Evolutionary conservation across 1,140 invertebrate genomes (phyloP), one percentile per base, ranked within the genome.

Genomic region (Drosophila lacteicornis): DNA sequence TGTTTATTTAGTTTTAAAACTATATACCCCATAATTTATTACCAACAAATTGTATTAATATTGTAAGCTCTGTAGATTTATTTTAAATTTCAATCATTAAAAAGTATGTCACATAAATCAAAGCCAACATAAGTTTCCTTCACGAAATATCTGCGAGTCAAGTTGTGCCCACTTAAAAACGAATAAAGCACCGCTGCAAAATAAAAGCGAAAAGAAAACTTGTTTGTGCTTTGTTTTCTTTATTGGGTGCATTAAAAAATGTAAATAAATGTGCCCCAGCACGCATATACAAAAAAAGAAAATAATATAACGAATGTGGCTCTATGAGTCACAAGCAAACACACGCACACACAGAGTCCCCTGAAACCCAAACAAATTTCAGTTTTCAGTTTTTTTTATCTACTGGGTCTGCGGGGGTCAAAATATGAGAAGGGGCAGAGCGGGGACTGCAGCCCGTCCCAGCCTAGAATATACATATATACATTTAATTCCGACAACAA

Each of bases 401-500:
- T 74, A 71, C 63, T 49, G 33, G 19, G 33, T 47, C n/a, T 49
- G 61, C 15, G 61, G 27, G 36, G 43, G 50, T 57, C 42, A 19
- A 13, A 25, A 25, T 12, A 5, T 17, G 46, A 19, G 38, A 11
- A 0, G 12, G 47, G 36, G 43, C 22, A 15, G 50, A 6, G 13
- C 25, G 40, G 50, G 36, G 27, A 38, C 42, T 49, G 36, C 17
- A 36, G 58, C 13, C 36, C 4, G 42, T 69, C 47, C 73, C 60
- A 70, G 73, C 68, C 84, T 74, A 77, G 71, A 83, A 82, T 83
- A 80, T 88, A 88, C 65, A 88, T 87, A 82, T 83, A 80, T 88
- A 88, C 71, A 88, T 87, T 88, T 88, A 88, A 87, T 88, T 77
- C 76, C 83, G 45, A 63, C 79, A 82, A 79, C 75, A 79, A 82